Conservation (phyloP, 2,888 invertebrate genomes). For the Onchidella celtica region DNA sequence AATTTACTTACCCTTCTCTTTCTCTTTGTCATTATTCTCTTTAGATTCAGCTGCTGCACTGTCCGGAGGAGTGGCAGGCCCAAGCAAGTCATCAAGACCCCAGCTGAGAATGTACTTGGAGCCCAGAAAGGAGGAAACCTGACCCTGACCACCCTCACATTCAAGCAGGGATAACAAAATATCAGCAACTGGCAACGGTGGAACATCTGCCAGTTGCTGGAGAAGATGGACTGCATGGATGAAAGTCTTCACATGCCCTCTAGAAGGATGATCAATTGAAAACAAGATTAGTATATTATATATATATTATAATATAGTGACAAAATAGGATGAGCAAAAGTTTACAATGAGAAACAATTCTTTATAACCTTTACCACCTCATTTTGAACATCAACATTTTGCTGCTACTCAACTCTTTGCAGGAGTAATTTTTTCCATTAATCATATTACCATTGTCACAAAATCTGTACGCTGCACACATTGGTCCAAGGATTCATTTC, state of each 20-base stretch:
- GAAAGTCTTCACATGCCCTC: constrained; percentile 77
- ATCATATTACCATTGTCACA: too few species aligned
- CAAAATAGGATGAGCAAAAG: too few species aligned
- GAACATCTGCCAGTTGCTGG: constrained; percentile 67
- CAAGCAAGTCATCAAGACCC: constrained; percentile 77
- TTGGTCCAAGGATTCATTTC: too few species aligned
- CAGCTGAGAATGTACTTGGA: constrained; percentile 76
- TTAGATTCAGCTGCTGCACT: constrained; percentile 42
- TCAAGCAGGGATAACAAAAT: constrained; percentile 71
- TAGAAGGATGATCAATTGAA: constrained; percentile 57
- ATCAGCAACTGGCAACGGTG: constrained; percentile 69
- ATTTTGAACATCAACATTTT: too few species aligned
- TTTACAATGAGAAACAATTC: too few species aligned
- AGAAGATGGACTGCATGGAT: constrained; percentile 76
- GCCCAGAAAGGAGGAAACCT: constrained; percentile 69
- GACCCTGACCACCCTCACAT: constrained; percentile 75
- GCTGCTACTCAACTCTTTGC: too few species aligned
- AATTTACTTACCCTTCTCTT: constrained; percentile 53
- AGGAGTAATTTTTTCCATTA: too few species aligned
- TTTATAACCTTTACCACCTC: too few species aligned
- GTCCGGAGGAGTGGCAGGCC: constrained; percentile 50
- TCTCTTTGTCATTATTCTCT: constrained; percentile 54
- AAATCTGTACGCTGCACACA: too few species aligned
- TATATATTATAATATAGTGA: too few species aligned
- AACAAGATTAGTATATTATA: too few species aligned